Conservation (phyloP, 2,888 invertebrate species). For the Aethes cnicana region DNA sequence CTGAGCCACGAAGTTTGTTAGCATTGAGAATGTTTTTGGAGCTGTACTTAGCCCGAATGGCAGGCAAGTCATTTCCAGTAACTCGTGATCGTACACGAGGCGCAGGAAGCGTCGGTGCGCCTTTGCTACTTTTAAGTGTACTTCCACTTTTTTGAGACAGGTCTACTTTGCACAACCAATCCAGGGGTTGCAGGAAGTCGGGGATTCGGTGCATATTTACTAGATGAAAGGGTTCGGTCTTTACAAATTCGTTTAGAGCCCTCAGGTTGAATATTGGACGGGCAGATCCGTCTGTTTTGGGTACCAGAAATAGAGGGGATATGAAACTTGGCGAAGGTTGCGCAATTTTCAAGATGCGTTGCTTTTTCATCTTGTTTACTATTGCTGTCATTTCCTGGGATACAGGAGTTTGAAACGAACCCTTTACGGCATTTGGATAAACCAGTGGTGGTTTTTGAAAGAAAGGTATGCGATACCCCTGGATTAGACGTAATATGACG, state of each 20-base stretch:
- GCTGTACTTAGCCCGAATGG: too few species aligned
- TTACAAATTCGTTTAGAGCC: constrained; percentile 36
- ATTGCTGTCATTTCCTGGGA: constrained; percentile 27
- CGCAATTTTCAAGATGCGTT: constrained; percentile 28
- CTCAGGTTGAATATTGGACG: constrained; percentile 40
- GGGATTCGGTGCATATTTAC: constrained; percentile 36
- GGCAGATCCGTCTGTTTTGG: constrained; percentile 38
- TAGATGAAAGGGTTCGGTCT: constrained; percentile 33
- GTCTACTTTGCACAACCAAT: constrained; percentile 40
- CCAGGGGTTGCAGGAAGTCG: constrained; percentile 37
- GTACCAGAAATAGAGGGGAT: constrained; percentile 38
- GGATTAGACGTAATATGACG: constrained; percentile 27
- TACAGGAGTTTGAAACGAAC: constrained; percentile 6
- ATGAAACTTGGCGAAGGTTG: constrained; percentile 35
- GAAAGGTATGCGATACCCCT: constrained; percentile 37
- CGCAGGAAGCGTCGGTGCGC: constrained; percentile 36
- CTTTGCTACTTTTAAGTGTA: too few species aligned
- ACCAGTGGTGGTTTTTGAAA: constrained; percentile 30
- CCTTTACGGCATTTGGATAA: neutral
- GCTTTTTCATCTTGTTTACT: constrained; percentile 32
- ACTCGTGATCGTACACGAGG: constrained; percentile 31
- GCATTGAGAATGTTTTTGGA: too few species aligned
- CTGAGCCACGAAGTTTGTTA: too few species aligned
- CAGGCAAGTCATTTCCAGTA: too few species aligned
- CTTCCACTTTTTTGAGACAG: too few species aligned